phyloP scores from a whole-genome alignment of 2,888 invertebrate species.

The Ophion obscuratus region DNA sequence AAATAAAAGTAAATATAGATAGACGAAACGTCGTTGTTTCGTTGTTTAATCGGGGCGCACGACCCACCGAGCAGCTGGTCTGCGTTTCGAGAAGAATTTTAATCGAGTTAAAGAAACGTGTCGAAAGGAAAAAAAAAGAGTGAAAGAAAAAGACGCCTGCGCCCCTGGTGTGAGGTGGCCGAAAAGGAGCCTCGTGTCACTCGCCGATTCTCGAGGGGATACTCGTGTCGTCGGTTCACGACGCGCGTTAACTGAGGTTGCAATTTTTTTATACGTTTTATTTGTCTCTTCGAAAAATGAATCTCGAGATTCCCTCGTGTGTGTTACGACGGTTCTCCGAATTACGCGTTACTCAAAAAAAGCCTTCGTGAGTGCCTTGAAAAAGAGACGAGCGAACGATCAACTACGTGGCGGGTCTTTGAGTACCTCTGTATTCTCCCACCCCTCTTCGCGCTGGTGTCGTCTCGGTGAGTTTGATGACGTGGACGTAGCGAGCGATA shows the following conservation, averaged over 20 bases:
- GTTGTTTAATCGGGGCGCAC: slow-evolving; percentile 66
- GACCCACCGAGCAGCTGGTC: slow-evolving; percentile 83
- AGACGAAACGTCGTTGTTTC: slow-evolving; percentile 46
- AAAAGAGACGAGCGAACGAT: not conserved
- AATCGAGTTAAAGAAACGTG: not conserved
- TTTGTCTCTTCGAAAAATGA: slow-evolving; percentile 21
- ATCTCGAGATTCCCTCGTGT: slow-evolving; percentile 52
- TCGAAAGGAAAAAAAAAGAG: slow-evolving; percentile 1
- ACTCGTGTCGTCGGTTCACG: slow-evolving; percentile 17
- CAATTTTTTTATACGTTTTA: not conserved
- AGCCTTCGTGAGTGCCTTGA: slow-evolving; percentile 24
- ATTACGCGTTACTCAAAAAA: not conserved
- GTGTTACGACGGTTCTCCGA: slow-evolving; percentile 28
- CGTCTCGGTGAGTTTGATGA: slow-evolving; percentile 29
- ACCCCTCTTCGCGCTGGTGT: not conserved
- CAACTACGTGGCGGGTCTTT: slow-evolving; percentile 6
- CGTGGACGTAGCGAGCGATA: slow-evolving; percentile 42
- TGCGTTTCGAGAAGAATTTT: slow-evolving; percentile 75
- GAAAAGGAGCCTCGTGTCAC: slow-evolving; percentile 22
- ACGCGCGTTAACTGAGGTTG: not conserved
- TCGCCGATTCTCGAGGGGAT: slow-evolving; percentile 47
- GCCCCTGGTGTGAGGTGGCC: slow-evolving; percentile 47
- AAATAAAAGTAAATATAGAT: not conserved
- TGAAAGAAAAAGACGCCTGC: slow-evolving; percentile 41
- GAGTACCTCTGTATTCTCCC: too few species aligned